phyloP scores from a whole-genome alignment of 2,888 invertebrate species.

The Nezara viridula region DNA sequence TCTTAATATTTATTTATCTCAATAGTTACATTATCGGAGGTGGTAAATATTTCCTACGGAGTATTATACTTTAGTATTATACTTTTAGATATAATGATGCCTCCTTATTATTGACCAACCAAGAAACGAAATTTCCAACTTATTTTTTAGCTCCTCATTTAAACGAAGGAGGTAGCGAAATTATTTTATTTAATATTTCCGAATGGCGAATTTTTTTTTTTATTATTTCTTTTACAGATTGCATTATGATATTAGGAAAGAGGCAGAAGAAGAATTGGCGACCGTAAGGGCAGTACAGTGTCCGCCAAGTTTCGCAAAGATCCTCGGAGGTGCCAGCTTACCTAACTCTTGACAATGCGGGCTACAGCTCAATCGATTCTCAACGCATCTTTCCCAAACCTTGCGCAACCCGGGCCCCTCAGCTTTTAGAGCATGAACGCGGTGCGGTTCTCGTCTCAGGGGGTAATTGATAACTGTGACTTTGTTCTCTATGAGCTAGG shows the following conservation, averaged over 20 bases:
- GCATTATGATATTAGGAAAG: neutral
- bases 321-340: slow-evolving; percentile 45
- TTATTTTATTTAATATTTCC: too few relatives aligned
- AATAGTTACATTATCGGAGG: too few relatives aligned
- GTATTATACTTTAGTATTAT: too few relatives aligned
- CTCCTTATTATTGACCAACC: too few relatives aligned
- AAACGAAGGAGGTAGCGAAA: too few relatives aligned
- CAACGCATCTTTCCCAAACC: slow-evolving; percentile 57
- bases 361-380: slow-evolving; percentile 53
- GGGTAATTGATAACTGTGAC: slow-evolving; percentile 45
- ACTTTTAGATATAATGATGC: too few relatives aligned
- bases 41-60: too few relatives aligned
- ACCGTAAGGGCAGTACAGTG: slow-evolving; percentile 6
- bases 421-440: slow-evolving; percentile 54
- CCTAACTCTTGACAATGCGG: slow-evolving; percentile 51
- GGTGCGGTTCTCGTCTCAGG: slow-evolving; percentile 3
- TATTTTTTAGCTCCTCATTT: too few relatives aligned
- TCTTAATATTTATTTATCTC: too few relatives aligned
- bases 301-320: slow-evolving; percentile 52
- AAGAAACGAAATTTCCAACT: too few relatives aligned
- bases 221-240: neutral
- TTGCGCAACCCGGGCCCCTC: slow-evolving; percentile 31
- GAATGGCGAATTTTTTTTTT: too few relatives aligned
- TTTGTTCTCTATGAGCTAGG: neutral
- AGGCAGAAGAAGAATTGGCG: neutral